Evolutionary conservation across 2,113 vertebrate genomes (phyloP).

Genomic region (Geothlypis trichas): DNA sequence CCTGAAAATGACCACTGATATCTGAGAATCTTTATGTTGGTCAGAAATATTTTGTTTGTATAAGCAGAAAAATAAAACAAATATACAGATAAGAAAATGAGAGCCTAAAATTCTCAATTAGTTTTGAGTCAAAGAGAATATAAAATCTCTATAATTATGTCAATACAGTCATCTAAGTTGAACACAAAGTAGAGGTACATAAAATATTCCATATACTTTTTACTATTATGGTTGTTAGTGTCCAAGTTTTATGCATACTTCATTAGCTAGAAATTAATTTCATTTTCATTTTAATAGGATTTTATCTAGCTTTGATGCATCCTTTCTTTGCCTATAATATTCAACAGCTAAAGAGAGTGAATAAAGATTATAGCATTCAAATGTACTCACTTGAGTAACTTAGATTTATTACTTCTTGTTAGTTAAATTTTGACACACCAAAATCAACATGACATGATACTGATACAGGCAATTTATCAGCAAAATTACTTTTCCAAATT

Average conservation of each 20-base stretch:
- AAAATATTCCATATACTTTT: slow-evolving; percentile 62
- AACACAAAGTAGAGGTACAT: slow-evolving; percentile 40
- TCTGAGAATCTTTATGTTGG: background rate
- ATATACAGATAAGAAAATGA: background rate
- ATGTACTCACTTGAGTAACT: background rate
- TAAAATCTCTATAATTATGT: slow-evolving; percentile 29
- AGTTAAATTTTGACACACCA: background rate
- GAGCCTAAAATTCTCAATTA: slow-evolving; percentile 24
- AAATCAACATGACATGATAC: background rate
- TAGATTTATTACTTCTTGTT: background rate
- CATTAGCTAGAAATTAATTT: slow-evolving; percentile 66
- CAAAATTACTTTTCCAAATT: background rate
- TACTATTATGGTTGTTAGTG: slow-evolving; percentile 53
- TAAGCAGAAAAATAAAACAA: background rate
- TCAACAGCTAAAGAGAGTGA: background rate
- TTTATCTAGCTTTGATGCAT: slow-evolving; percentile 53
- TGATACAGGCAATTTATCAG: background rate
- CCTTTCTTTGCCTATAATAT: background rate
- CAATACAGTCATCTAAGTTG: slow-evolving; percentile 39
- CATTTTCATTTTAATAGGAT: slow-evolving; percentile 73
- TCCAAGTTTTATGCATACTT: slow-evolving; percentile 50
- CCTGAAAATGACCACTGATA: background rate
- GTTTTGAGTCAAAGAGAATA: slow-evolving; percentile 32
- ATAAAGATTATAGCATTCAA: background rate
- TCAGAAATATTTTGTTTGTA: background rate